Evolutionary conservation across 2,113 vertebrate genomes (phyloP), one percentile per base, ranked within the genome.

Genomic region (Atlantisia rogersi): DNA sequence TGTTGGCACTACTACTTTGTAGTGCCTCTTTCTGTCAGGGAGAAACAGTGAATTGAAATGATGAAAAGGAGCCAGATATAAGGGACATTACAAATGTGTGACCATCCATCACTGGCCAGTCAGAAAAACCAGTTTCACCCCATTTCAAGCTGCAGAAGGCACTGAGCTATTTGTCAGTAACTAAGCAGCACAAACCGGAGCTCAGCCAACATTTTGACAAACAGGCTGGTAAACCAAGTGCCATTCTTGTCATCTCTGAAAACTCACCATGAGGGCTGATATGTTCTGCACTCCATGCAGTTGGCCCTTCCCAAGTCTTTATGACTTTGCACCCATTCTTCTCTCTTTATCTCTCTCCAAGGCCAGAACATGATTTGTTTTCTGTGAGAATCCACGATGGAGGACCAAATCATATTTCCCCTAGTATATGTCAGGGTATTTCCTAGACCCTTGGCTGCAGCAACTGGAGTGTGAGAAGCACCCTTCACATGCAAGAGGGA

Each of bases 141-240:
- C 53, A 44, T 52, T 88, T 92, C 81, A 88, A 95, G 55, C 35
- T 63, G 62, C 85, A 90, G 62, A 67, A 87, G 42, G 94, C 80
- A 75, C 35, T 80, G 59, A 93, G 60, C 26, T 82, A n/a, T 94
- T 95, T 77, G 52, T 87, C 80, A 82, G 46, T 77, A 83, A 85
- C 29, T 53, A 84, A 82, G 29, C 12, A 90, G 39, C 67, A 80
- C 7, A 68, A 69, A 63, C 25, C 55, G 44, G 58, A 93, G 35
- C 31, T 75, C 35, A 82, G 94, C 15, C 52, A 93, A 71, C 3
- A n/a, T 46, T 48, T 15, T 91, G 65, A 46, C 13, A 62, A 35
- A 76, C 32, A 81, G 78, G 32, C 26, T 77, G 40, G 46, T 67
- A 81, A 95, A 86, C 29, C 29, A 75, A 64, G 56, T 28, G 69